Base-by-base conservation (phyloP, 2,797 vertebrate species). In the Sternotherus odoratus region DNA sequence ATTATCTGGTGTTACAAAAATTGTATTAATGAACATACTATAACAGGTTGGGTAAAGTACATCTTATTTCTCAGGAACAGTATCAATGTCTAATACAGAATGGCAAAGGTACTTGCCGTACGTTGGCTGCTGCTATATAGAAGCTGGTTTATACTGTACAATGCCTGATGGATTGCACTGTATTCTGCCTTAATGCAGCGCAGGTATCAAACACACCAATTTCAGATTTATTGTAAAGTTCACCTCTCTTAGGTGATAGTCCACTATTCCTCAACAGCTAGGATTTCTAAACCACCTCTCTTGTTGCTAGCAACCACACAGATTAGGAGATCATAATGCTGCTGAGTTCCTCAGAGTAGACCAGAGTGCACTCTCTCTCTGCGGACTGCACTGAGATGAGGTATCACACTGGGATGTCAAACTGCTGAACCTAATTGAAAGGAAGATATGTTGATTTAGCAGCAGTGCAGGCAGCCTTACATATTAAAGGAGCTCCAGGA, bases 311-410 rank as follows among this genome's bases (percentile, higher is more conserved):
- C 77, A 89, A 82, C 79, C 2, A 0, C 12, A 15, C 5, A 0
- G 39, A 81, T 83, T 46, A 1, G 0, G 33, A 39, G 39, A 30
- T 66, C 46, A 83, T 66, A n/a, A 17, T 0, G 4, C 43, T 1
- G 1, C 77, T 0, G 0, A 28, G 72, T 82, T 78, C n/a, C 24
- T 11, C 2, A 17, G 43, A 60, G 48, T 4, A 28, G 9, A 7
- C 49, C 49, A 2, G 12, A 46, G 56, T 82, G 26, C 12, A 63
- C 7, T 43, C 4, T 5, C 36, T 4, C 28, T 43, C 79, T 82
- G 39, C 50, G 24, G 84, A 49, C 16, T 81, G 83, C 56, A 28
- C 85, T 78, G 83, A 26, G n/a, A 66, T 46, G 60, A 8, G 49
- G 46, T 9, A 33, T 46, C 84, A 49, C 48, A 12, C 77, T 53